Conservation (phyloP, 2,113 vertebrate genomes). For the Galemys pyrenaicus region DNA sequence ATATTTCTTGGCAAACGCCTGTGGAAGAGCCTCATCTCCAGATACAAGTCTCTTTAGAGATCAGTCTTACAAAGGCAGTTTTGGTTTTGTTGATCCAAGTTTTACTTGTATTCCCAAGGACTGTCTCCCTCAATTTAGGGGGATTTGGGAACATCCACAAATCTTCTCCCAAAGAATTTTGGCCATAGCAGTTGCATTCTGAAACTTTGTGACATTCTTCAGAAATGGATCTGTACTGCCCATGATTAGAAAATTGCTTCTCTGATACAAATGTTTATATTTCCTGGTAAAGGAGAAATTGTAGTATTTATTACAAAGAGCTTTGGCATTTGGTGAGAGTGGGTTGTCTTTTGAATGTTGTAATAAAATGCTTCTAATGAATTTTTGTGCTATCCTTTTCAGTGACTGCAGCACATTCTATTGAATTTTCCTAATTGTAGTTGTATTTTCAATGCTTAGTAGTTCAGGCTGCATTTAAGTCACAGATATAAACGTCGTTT, state of each 20-base stretch:
- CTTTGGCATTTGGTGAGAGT: background rate
- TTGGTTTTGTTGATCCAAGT: conserved; percentile 77
- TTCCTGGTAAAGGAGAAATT: conserved; percentile 18
- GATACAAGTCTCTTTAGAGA: conserved; percentile 24
- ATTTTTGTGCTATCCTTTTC: conserved; percentile 84
- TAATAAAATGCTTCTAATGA: conserved; percentile 77
- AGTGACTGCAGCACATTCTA: conserved; percentile 88
- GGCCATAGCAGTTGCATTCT: conserved; percentile 86
- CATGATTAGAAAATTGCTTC: conserved; percentile 71
- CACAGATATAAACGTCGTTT: conserved; percentile 86
- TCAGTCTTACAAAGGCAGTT: conserved; percentile 80
- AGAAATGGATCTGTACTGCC: conserved; percentile 84
- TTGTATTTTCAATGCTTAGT: conserved; percentile 85
- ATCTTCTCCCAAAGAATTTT: conserved; percentile 89
- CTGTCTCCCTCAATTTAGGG: conserved; percentile 88
- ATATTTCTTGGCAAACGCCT: conserved; percentile 18
- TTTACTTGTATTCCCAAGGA: conserved; percentile 88
- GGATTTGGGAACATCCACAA: conserved; percentile 89
- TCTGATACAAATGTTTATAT: conserved; percentile 25
- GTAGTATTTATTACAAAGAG: conserved; percentile 12
- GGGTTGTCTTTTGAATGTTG: conserved; percentile 73
- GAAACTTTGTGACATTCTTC: conserved; percentile 80
- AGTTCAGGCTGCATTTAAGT: conserved; percentile 85
- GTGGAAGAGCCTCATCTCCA: background rate
- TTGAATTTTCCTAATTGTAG: conserved; percentile 85